phyloP scores from a whole-genome alignment of 2,888 invertebrate genomes.

The Drosophila niveifrons region DNA sequence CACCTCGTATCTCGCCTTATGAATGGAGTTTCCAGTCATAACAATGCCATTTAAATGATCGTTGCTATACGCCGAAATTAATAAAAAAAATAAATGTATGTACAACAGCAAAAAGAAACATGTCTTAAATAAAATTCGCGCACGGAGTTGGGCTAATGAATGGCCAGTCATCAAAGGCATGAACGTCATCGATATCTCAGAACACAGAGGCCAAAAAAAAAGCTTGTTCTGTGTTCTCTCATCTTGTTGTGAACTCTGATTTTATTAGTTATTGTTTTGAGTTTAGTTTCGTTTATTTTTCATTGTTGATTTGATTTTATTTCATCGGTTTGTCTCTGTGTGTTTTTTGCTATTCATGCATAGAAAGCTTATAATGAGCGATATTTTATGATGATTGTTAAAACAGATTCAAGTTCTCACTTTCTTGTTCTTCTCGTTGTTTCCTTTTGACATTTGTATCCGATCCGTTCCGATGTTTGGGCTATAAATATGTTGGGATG shows the following conservation, averaged over 20 bases:
- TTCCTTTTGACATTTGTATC: conserved; percentile 68
- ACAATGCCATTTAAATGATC: conserved; percentile 21
- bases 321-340: background rate
- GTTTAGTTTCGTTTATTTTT: conserved; percentile 13
- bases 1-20: conserved; percentile 37
- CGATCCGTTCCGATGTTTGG: conserved; percentile 19
- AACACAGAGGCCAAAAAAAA: conserved; percentile 5
- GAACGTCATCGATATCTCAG: conserved; percentile 27
- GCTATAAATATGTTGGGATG: conserved; percentile 70
- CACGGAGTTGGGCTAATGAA: conserved; percentile 34
- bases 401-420: conserved; percentile 43
- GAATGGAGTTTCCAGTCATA: conserved; percentile 63
- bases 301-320: background rate
- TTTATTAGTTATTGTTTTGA: conserved; percentile 43
- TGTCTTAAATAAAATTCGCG: conserved; percentile 43
- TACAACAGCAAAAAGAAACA: conserved; percentile 31
- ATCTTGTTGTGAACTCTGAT: conserved; percentile 17
- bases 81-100: background rate
- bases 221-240: conserved; percentile 38
- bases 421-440: conserved; percentile 33
- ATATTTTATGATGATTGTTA: conserved; percentile 56
- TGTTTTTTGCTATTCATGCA: conserved; percentile 39
- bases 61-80: conserved; percentile 7
- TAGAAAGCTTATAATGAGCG: conserved; percentile 58
- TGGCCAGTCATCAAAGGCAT: conserved; percentile 32